Evolutionary conservation across 37 sponge, comb jelly and placozoan species (phyloP), one percentile per base, ranked within the genome.

Genomic region (Chondrilla cf. caribensis): DNA sequence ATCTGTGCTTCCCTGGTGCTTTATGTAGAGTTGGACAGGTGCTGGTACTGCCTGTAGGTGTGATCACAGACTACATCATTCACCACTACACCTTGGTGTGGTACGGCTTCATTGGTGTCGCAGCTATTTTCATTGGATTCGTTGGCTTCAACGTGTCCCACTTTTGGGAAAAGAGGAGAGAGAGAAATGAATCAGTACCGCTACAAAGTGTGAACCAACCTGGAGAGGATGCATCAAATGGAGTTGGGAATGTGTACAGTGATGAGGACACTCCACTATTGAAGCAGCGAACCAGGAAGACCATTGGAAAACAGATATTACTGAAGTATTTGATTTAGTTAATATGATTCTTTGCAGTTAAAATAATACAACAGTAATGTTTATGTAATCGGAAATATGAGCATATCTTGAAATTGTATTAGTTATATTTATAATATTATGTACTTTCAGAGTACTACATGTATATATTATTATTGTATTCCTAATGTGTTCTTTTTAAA

Each of bases 11-110:
- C n/a, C n/a, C n/a, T n/a, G n/a, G n/a, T n/a, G n/a, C n/a, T n/a
- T n/a, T n/a, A n/a, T 84, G 3, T 58, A 90, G 92, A 31, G 89
- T 92, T 83, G 93, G 93, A 1, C 58, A 58, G 43, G 72, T 89
- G 4, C 47, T 86, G 24, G 81, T 75, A 8, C 71, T 92, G 18
- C 93, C 93, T 25, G 70, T 60, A 15, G 80, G 88, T 18, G 84
- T 92, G 4, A 41, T 86, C 4, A 70, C 58, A 36, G 93, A 92
- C 80, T 88, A 77, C 81, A 2, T 92, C 9, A 47, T 85, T n/a
- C 71, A 86, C 14, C 38, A 55, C 25, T 86, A 58, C 84, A 24
- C 83, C 15, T 80, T 83, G n/a, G 58, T 70, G 5, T 82, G 76
- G 79, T 71, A 59, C 26, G 83, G 84, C 0, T 77, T 78, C 38